phyloP scores from a whole-genome alignment of 2,113 vertebrate genomes.

The Microtus richardsoni region DNA sequence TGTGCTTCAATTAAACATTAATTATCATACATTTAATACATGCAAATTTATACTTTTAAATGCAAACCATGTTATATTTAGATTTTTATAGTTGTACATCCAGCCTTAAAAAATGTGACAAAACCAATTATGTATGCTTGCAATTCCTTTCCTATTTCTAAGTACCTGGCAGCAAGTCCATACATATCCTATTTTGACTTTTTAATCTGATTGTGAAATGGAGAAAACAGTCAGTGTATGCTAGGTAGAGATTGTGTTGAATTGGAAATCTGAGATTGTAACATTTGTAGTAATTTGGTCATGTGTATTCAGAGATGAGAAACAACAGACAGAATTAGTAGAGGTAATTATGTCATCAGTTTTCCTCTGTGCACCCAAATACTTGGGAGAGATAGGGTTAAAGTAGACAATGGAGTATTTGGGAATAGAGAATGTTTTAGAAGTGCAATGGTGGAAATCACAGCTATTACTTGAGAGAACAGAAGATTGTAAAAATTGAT shows the following conservation, averaged over 20 bases:
- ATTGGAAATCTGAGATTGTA: not conserved
- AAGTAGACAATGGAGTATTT: not conserved
- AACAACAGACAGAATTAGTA: not conserved
- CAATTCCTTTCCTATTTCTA: not conserved
- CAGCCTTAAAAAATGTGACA: not conserved
- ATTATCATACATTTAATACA: not conserved
- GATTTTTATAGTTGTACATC: not conserved
- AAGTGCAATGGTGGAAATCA: not conserved
- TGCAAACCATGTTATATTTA: not conserved
- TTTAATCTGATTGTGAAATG: conserved; percentile 14
- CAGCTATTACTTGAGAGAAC: not conserved
- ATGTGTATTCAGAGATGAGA: not conserved
- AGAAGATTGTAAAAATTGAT: not conserved
- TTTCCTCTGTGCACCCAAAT: not conserved
- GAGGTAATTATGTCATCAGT: not conserved
- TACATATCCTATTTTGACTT: not conserved
- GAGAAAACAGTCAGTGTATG: not conserved
- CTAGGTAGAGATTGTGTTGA: not conserved
- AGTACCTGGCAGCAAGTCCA: not conserved
- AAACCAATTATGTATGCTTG: not conserved
- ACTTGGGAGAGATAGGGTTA: not conserved
- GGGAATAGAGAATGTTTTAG: not conserved
- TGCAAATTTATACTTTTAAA: not conserved
- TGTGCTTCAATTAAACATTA: not conserved
- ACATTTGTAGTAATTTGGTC: not conserved